Conservation (phyloP, 2,888 invertebrate genomes). For the Brachynemurus nebulosus region DNA sequence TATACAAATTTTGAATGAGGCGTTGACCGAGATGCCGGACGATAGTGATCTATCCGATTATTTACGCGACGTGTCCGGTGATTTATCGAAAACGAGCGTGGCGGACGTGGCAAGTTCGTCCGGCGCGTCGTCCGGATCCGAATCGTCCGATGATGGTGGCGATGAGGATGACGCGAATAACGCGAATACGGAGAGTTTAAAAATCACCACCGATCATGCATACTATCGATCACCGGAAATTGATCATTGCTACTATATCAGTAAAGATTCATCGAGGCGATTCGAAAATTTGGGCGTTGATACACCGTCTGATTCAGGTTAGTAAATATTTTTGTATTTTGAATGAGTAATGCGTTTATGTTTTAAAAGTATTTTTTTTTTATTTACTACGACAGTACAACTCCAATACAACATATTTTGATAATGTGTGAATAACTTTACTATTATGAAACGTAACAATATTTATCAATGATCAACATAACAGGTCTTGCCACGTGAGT, state of each 20-base stretch:
- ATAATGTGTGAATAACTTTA: no score
- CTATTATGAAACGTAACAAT: no score
- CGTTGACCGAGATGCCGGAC: slow-evolving; percentile 26
- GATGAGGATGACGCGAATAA: slow-evolving; percentile 19
- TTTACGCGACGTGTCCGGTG: slow-evolving; percentile 21
- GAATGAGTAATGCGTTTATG: no score
- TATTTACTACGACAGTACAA: no score
- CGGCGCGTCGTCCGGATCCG: neutral
- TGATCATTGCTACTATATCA: slow-evolving; percentile 30
- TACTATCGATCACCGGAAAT: slow-evolving; percentile 18
- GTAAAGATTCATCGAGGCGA: slow-evolving; percentile 31
- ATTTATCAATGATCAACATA: no score
- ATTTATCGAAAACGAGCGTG: no score
- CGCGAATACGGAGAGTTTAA: slow-evolving; percentile 8
- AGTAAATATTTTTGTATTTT: no score
- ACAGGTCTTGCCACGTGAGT: no score
- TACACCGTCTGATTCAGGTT: slow-evolving; percentile 84
- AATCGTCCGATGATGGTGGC: slow-evolving; percentile 21
- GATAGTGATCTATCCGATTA: slow-evolving; percentile 28
- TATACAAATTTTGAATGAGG: slow-evolving; percentile 24
- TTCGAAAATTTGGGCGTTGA: slow-evolving; percentile 62
- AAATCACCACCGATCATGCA: slow-evolving; percentile 9
- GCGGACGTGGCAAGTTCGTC: slow-evolving; percentile 19
- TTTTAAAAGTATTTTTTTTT: no score
- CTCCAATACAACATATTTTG: no score